phyloP scores from a whole-genome alignment of 1,140 invertebrate species.

The Lycorma delicatula region DNA sequence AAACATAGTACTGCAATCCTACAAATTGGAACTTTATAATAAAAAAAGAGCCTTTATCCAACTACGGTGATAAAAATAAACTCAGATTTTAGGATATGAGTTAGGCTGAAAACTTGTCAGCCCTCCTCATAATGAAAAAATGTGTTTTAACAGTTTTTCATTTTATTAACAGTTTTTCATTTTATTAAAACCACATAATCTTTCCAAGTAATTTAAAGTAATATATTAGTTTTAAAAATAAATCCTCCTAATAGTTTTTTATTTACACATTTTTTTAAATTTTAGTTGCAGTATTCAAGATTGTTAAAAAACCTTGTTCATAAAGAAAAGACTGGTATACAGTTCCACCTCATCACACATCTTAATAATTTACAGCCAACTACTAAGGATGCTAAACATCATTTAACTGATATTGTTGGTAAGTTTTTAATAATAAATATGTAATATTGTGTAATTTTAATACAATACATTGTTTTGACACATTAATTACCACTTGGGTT shows the following conservation, averaged over 20 bases:
- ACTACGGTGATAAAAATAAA: too few relatives aligned
- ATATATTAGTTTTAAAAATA: background rate
- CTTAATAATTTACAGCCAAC: background rate
- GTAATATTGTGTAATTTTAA: background rate
- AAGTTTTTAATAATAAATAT: background rate
- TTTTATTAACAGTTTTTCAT: too few relatives aligned
- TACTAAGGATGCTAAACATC: background rate
- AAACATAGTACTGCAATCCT: too few relatives aligned
- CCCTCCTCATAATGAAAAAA: background rate
- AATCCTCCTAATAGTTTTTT: background rate
- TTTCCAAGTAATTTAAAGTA: background rate
- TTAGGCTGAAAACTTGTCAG: background rate
- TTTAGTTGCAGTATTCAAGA: background rate
- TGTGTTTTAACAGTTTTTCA: background rate
- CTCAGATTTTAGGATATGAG: background rate
- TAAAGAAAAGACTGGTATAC: background rate
- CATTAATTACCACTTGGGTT: too few relatives aligned
- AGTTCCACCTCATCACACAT: conserved; percentile 4
- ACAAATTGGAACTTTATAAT: too few relatives aligned
- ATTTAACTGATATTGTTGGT: background rate
- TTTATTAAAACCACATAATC: too few relatives aligned
- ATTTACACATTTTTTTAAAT: background rate
- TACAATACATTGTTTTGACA: background rate
- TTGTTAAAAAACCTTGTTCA: background rate
- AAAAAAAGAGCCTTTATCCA: too few relatives aligned